phyloP scores from a whole-genome alignment of 1,140 invertebrate species.

The Apis mellifera region Amel_HAv3.1 CM009940.2:9691001-9691500 shows the following conservation, averaged over 20 bases:
- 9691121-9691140: slow-evolving; percentile 80
- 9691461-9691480: slow-evolving; percentile 25
- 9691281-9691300: slow-evolving; percentile 21
- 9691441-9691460: slow-evolving; percentile 45
- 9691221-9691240: slow-evolving; percentile 30
- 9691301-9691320: slow-evolving; percentile 15
- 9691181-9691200: not conserved
- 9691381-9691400: not conserved
- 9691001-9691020: slow-evolving; percentile 52
- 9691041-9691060: slow-evolving; percentile 2
- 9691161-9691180: slow-evolving; percentile 3
- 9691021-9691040: too few species aligned
- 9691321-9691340: slow-evolving; percentile 43
- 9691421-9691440: slow-evolving; percentile 25
- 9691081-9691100: slow-evolving; percentile 46
- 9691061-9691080: slow-evolving; percentile 2
- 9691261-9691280: slow-evolving; percentile 61
- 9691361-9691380: not conserved
- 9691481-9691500: not conserved
- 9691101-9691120: slow-evolving; percentile 77
- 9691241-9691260: slow-evolving; percentile 4
- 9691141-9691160: slow-evolving; percentile 64
- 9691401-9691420: not conserved
- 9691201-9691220: slow-evolving; percentile 52
- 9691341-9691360: not conserved